A percentile compares a stretch with the other conserved stretches of the same genome.
These are phyloP conservation scores for Tupaia tana DNA, from an alignment of 2,113 vertebrate genomes.

Conservation along the genomic window DNA sequence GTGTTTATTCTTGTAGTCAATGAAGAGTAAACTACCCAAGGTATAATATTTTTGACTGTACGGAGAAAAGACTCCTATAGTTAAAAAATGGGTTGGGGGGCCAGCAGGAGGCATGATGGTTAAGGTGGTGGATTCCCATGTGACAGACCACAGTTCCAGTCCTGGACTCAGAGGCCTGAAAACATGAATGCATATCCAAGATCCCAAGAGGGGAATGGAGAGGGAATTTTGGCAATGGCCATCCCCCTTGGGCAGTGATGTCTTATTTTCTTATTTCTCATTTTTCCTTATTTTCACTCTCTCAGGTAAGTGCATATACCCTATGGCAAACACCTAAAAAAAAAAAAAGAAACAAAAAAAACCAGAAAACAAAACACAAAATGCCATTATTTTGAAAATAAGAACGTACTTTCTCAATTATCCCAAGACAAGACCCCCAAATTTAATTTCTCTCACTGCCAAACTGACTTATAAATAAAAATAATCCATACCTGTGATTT, in stretches of 20 bases:
- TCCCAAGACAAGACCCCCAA: neutral
- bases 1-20: neutral
- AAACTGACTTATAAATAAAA: constrained; percentile 3
- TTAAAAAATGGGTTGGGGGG: constrained; percentile 25
- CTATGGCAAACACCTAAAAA: neutral
- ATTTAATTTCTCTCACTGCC: neutral
- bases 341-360: neutral
- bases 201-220: no score
- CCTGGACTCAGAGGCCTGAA: no score
- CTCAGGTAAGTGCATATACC: no score
- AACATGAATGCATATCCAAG: no score
- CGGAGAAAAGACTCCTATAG: neutral
- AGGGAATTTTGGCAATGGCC: no score
- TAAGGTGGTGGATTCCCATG: no score
- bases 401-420: constrained; percentile 20
- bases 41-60: neutral
- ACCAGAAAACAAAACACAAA: neutral
- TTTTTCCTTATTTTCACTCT: no score
- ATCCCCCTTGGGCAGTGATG: no score
- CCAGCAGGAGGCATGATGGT: no score
- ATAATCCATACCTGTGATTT: neutral
- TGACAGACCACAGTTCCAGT: no score
- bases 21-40: neutral
- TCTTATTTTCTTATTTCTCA: no score
- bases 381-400: constrained; percentile 6